Evolutionary conservation across 1,140 invertebrate genomes (phyloP).

Genomic region (Latrodectus geometricus): DNA sequence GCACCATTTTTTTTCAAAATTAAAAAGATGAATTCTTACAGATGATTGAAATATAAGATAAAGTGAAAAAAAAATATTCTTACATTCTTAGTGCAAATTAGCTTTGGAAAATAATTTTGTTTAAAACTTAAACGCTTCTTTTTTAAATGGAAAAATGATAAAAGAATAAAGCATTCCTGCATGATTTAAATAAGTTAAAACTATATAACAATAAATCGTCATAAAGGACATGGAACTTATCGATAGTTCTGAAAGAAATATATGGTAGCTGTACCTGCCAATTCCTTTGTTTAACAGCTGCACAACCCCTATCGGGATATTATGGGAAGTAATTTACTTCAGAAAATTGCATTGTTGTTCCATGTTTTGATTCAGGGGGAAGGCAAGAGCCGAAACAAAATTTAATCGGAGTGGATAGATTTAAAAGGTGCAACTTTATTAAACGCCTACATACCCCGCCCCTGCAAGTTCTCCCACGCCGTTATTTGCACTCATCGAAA

Average conservation of each 20-base stretch:
- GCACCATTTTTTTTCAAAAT: too few species aligned
- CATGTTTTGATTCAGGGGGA: background rate
- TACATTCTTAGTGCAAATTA: too few species aligned
- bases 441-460: background rate
- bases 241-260: slow-evolving; percentile 1
- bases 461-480: background rate
- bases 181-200: too few species aligned
- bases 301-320: background rate
- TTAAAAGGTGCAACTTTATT: background rate
- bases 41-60: too few species aligned
- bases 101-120: background rate
- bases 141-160: background rate
- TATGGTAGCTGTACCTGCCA: slow-evolving; percentile 13
- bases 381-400: background rate
- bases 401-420: background rate
- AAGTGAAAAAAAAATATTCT: too few species aligned
- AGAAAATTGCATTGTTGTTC: background rate
- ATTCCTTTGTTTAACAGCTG: background rate
- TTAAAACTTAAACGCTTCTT: background rate
- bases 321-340: slow-evolving; percentile 9
- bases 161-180: too few species aligned
- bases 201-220: background rate
- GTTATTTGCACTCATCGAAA: background rate
- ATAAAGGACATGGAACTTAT: slow-evolving; percentile 3
- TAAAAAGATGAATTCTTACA: too few species aligned